A percentile compares a stretch with the other conserved stretches of the same genome.
These are phyloP conservation scores for Drosophila tsacasi DNA, from an alignment of 1,140 invertebrate genomes.

Conservation along the genomic window DNA sequence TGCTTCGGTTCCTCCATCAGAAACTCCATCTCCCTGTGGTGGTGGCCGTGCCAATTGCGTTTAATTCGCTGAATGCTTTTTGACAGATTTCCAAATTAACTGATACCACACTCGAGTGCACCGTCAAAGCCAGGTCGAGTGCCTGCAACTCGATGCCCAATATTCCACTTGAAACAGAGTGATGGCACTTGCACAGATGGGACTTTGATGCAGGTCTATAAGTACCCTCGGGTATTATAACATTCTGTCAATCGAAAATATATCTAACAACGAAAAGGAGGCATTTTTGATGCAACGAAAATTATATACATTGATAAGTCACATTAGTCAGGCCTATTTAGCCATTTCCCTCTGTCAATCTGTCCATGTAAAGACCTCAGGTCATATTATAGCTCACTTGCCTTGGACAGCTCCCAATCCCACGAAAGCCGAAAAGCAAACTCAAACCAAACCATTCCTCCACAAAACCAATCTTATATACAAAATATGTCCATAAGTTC, in stretches of 20 bases:
- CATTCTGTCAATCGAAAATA: too few species aligned
- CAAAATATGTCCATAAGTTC: too few species aligned
- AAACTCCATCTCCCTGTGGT: constrained; percentile 1
- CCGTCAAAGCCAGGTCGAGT: constrained; percentile 45
- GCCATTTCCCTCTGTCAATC: too few species aligned
- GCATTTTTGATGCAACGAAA: not conserved
- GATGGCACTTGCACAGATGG: constrained; percentile 3
- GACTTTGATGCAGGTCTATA: constrained; percentile 1
- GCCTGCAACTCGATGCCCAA: constrained; percentile 13
- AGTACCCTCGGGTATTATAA: not conserved
- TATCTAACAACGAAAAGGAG: too few species aligned
- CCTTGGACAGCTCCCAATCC: too few species aligned
- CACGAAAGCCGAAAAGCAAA: too few species aligned
- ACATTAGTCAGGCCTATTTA: too few species aligned
- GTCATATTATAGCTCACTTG: too few species aligned
- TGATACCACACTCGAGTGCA: constrained; percentile 75
- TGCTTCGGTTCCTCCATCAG: not conserved
- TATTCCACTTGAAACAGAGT: constrained; percentile 3
- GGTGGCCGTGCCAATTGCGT: constrained; percentile 70
- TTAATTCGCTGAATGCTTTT: constrained; percentile 81
- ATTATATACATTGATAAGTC: too few species aligned
- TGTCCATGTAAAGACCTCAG: too few species aligned
- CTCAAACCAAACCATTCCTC: too few species aligned
- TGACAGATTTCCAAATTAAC: constrained; percentile 83
- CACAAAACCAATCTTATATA: too few species aligned